Evolutionary conservation across 2,113 vertebrate species (phyloP).

Genomic region (Archilochus colubris): DNA sequence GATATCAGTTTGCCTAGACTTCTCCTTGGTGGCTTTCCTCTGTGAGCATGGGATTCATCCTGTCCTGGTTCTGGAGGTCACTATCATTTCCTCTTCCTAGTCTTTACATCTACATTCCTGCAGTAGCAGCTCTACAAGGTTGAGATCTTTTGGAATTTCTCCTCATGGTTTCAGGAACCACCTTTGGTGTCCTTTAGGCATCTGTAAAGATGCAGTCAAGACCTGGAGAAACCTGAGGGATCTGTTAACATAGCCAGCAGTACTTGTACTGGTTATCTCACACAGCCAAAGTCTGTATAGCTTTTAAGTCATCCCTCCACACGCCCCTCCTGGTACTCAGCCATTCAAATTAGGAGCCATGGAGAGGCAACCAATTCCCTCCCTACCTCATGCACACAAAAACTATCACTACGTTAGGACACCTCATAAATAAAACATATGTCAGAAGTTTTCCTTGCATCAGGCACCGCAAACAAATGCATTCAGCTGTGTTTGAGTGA

Average conservation of each 20-base stretch:
- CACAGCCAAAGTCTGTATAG: background rate
- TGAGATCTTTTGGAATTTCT: background rate
- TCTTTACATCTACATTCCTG: background rate
- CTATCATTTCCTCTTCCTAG: background rate
- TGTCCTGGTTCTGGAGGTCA: background rate
- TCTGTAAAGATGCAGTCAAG: background rate
- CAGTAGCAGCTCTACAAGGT: background rate
- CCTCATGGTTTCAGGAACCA: background rate
- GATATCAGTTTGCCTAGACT: background rate
- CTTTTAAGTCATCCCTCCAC: background rate
- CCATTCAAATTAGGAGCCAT: background rate
- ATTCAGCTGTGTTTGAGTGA: background rate
- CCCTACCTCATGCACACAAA: background rate
- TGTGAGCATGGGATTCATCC: background rate
- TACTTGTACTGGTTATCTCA: background rate
- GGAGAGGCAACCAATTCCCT: background rate
- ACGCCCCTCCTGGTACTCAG: background rate
- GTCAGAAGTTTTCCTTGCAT: conserved; percentile 11
- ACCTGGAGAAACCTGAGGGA: background rate
- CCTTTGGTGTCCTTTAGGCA: background rate
- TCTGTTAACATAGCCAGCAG: background rate
- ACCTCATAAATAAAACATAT: conserved; percentile 19
- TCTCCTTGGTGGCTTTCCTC: background rate
- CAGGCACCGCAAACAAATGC: conserved; percentile 32
- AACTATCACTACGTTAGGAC: background rate